A percentile compares a stretch with the other conserved stretches of the same genome.
Evolutionary conservation across 2,888 invertebrate species (phyloP).

Genomic region (Meta bourneti): DNA sequence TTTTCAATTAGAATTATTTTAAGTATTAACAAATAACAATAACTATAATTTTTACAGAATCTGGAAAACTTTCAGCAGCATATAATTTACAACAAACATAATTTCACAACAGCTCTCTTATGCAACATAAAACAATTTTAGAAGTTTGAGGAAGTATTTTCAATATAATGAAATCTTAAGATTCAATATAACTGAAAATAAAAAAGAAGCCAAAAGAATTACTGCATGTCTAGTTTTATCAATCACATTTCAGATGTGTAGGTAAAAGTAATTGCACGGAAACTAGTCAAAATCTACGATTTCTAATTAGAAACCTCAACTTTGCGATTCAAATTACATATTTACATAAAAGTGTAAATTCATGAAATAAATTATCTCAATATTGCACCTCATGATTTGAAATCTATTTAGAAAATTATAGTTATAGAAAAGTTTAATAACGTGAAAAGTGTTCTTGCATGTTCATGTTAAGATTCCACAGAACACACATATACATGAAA

Average conservation of each 20-base stretch:
- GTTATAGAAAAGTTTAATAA: background rate
- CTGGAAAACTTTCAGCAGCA: no score
- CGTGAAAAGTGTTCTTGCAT: background rate
- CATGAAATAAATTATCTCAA: background rate
- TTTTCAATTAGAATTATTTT: no score
- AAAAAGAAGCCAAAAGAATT: background rate
- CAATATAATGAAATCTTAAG: background rate
- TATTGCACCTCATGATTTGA: background rate
- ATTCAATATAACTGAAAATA: background rate
- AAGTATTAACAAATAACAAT: no score
- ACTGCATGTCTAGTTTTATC: conserved; percentile 1
- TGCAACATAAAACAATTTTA: no score
- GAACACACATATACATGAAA: background rate
- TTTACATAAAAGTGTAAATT: background rate
- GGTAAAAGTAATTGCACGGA: background rate
- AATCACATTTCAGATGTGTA: background rate
- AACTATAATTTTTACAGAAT: no score
- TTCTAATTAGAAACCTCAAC: background rate
- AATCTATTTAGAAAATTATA: background rate
- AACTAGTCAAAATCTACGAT: background rate
- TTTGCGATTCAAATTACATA: background rate
- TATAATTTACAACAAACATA: no score
- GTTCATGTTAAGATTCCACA: background rate
- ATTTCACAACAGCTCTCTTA: no score
- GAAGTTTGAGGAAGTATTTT: background rate